Conservation (phyloP, 1,140 invertebrate species). For the Drosophila trapezifrons region DNA sequence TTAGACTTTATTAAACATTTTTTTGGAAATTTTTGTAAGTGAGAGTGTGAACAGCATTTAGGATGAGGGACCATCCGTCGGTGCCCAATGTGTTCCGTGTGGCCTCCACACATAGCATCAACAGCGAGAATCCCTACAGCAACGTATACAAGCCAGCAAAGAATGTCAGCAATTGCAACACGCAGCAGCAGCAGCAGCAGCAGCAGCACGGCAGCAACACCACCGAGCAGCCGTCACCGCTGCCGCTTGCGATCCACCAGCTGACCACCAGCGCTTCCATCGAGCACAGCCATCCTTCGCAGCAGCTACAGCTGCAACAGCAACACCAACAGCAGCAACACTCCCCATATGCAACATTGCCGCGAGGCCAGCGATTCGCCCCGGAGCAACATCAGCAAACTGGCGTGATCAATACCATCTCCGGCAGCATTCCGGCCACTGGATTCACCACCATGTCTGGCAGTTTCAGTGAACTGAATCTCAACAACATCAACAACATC, state of each 20-base stretch:
- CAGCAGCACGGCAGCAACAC: slow-evolving; percentile 24
- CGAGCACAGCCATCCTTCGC: slow-evolving; percentile 45
- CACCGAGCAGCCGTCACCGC: slow-evolving; percentile 37
- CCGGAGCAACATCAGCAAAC: slow-evolving; percentile 37
- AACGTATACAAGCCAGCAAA: slow-evolving; percentile 27
- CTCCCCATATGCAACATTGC: slow-evolving; percentile 76
- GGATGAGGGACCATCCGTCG: slow-evolving; percentile 76
- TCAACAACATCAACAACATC: slow-evolving; percentile 50
- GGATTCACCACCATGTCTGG: slow-evolving; percentile 41
- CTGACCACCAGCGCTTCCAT: slow-evolving; percentile 75
- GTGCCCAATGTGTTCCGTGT: slow-evolving; percentile 83
- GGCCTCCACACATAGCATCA: slow-evolving; percentile 76
- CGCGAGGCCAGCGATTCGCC: slow-evolving; percentile 43
- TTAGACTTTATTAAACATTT: background rate
- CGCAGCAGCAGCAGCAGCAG: slow-evolving; percentile 1
- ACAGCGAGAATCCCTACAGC: slow-evolving; percentile 55
- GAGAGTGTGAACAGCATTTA: background rate
- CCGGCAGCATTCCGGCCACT: slow-evolving; percentile 75
- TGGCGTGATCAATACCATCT: slow-evolving; percentile 79
- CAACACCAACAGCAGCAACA: slow-evolving; percentile 53
- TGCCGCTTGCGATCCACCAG: slow-evolving; percentile 52
- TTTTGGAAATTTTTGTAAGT: background rate
- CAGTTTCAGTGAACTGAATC: slow-evolving; percentile 64
- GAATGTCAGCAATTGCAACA: slow-evolving; percentile 8
- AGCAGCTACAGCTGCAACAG: slow-evolving; percentile 32